Evolutionary conservation across 2,113 vertebrate genomes (phyloP).

Genomic region (Dryoscopus gambensis): DNA sequence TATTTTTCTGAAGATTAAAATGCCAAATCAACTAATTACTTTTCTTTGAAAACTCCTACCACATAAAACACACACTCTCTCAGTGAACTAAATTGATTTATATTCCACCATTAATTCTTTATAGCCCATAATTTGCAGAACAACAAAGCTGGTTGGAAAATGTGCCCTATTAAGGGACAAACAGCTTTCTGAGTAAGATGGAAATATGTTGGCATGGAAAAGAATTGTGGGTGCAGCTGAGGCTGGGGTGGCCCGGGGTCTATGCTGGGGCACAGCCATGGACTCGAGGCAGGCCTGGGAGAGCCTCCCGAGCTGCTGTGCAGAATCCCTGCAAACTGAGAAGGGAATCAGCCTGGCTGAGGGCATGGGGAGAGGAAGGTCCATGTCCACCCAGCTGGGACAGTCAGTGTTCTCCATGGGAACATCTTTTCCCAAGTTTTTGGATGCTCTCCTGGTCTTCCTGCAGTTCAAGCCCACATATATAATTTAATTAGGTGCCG

Average conservation of each 20-base stretch:
- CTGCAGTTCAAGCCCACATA: not conserved
- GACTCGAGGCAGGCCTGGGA: not conserved
- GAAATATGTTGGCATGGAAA: not conserved
- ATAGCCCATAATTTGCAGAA: constrained; percentile 45
- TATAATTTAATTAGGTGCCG: not conserved
- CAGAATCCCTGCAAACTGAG: not conserved
- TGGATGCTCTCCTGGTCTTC: not conserved
- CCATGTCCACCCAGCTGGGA: accelerated
- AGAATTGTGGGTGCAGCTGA: not conserved
- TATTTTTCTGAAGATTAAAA: constrained; percentile 64
- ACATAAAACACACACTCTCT: not conserved
- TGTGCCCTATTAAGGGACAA: not conserved
- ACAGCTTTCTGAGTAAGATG: not conserved
- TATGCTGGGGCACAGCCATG: not conserved
- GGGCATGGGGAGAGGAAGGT: not conserved
- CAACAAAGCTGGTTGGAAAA: not conserved
- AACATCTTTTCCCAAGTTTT: not conserved
- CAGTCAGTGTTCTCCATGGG: accelerated
- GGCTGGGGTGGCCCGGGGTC: not conserved
- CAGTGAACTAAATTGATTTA: constrained; percentile 47
- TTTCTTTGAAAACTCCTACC: constrained; percentile 54
- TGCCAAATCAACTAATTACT: constrained; percentile 56
- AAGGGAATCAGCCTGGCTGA: not conserved
- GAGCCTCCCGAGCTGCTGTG: not conserved
- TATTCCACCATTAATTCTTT: constrained; percentile 52